Conservation (phyloP, 1,140 invertebrate species). For the Bemisia tabaci region DNA sequence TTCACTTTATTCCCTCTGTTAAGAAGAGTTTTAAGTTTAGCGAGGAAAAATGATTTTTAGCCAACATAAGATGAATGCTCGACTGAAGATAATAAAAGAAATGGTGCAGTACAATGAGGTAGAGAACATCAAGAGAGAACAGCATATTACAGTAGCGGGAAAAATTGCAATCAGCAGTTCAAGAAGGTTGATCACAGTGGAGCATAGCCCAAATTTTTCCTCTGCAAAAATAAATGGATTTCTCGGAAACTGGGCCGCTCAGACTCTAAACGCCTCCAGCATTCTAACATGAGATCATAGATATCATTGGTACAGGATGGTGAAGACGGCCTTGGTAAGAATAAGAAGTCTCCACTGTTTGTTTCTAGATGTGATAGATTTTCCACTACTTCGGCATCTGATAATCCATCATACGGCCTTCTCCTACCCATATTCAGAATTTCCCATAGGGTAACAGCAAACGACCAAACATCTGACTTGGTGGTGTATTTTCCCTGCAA, state of each 20-base stretch:
- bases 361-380: constrained; percentile 49
- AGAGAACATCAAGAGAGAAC: too few relatives aligned
- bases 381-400: constrained; percentile 55
- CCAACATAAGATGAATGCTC: too few relatives aligned
- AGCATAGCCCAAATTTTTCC: constrained; percentile 61
- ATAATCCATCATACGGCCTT: constrained; percentile 55
- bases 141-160: too few relatives aligned
- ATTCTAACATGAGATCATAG: constrained; percentile 79
- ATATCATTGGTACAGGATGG: constrained; percentile 53
- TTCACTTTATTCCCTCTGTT: too few relatives aligned
- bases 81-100: too few relatives aligned
- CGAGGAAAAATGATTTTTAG: too few relatives aligned
- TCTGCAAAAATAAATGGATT: constrained; percentile 72
- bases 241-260: constrained; percentile 73
- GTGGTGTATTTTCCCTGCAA: constrained; percentile 36
- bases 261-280: constrained; percentile 66
- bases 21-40: too few relatives aligned
- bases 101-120: too few relatives aligned
- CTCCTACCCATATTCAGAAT: constrained; percentile 53
- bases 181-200: constrained; percentile 7
- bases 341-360: constrained; percentile 40
- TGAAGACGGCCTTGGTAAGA: constrained; percentile 42
- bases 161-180: not conserved
- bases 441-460: constrained; percentile 57
- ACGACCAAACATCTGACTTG: constrained; percentile 43